Percentiles rank a stretch among this genome's conserved stretches.
phyloP scores from a whole-genome alignment of 2,888 invertebrate species.

The Drosophila longiperda region DNA sequence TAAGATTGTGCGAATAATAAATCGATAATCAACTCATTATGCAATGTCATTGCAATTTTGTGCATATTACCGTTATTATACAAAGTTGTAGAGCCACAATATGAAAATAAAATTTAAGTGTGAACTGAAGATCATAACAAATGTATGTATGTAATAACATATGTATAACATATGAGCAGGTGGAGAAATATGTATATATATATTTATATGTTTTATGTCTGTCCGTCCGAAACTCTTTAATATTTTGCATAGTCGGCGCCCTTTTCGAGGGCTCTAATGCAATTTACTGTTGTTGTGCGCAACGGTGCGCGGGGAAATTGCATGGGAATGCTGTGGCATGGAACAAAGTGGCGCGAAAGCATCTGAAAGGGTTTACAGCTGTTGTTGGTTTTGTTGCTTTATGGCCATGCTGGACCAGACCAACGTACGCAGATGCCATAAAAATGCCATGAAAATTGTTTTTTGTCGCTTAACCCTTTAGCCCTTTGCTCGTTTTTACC shows the following conservation, averaged over 20 bases:
- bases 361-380: constrained; percentile 54
- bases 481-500: neutral
- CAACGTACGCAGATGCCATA: constrained; percentile 52
- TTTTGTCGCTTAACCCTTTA: constrained; percentile 54
- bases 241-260: neutral
- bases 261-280: constrained; percentile 11
- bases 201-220: neutral
- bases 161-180: no score
- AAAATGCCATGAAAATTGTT: constrained; percentile 52
- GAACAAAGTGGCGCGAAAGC: constrained; percentile 26
- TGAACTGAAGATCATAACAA: neutral
- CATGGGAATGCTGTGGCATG: constrained; percentile 22
- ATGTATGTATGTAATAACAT: neutral
- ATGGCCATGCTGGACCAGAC: constrained; percentile 39
- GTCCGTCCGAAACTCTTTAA: neutral
- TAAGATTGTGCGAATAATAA: neutral
- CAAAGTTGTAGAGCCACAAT: neutral
- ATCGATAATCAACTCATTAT: neutral
- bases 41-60: neutral
- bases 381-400: constrained; percentile 34
- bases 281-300: constrained; percentile 37
- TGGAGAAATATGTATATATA: neutral
- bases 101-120: neutral
- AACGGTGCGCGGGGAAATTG: constrained; percentile 22
- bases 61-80: neutral